Percentiles rank a stretch among this genome's conserved stretches.
Conservation (phyloP, 2,888 invertebrate genomes). For the Masnerella sp. region DNA sequence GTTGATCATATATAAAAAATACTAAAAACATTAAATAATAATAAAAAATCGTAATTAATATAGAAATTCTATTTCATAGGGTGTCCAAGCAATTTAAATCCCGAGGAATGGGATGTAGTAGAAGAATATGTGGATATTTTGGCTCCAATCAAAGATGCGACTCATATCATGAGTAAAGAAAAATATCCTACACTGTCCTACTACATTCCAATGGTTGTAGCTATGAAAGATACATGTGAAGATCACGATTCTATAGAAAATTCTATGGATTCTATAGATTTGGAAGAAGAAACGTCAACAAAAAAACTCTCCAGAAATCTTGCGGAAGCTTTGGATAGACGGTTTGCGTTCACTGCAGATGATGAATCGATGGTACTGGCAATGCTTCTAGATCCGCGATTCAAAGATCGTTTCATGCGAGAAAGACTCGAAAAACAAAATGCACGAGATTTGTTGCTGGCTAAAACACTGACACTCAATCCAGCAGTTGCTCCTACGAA, state of each 20-base stretch:
- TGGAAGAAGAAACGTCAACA: too few relatives aligned
- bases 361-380: not conserved
- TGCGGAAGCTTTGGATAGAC: not conserved
- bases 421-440: not conserved
- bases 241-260: not conserved
- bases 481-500: too few relatives aligned
- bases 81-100: not conserved
- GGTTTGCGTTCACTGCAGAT: not conserved
- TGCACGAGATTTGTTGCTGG: not conserved
- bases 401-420: not conserved
- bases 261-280: too few relatives aligned
- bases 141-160: not conserved
- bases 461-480: not conserved
- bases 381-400: not conserved
- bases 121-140: not conserved
- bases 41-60: not conserved
- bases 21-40: too few relatives aligned
- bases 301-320: not conserved
- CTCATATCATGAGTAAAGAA: not conserved
- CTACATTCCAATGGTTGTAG: not conserved
- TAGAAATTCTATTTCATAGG: not conserved
- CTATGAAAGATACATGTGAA: not conserved
- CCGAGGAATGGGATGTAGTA: not conserved
- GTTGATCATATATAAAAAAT: too few relatives aligned
- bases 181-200: not conserved